These are phyloP conservation scores for Pygocentrus nattereri DNA, from an alignment of 2,797 vertebrate genomes.

Conservation along the genomic window DNA sequence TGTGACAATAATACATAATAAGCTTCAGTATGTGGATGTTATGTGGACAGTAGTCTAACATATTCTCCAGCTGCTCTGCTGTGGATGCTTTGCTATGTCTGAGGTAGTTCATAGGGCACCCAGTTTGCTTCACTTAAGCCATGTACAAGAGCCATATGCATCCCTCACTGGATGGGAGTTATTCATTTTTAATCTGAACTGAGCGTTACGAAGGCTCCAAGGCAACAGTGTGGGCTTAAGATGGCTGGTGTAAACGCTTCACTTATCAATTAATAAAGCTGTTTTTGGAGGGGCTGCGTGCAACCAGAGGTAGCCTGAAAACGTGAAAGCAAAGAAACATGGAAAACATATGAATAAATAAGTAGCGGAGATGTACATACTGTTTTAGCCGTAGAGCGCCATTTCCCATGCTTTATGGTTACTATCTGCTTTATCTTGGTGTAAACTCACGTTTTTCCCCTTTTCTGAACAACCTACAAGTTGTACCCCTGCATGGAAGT, in stretches of 20 bases:
- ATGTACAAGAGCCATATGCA: slow-evolving; percentile 26
- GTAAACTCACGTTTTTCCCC: background rate
- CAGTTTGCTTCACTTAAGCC: slow-evolving; percentile 12
- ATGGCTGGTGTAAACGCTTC: slow-evolving; percentile 39
- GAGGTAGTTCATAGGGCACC: background rate
- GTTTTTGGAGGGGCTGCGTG: slow-evolving; percentile 23
- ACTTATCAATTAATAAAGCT: slow-evolving; percentile 70
- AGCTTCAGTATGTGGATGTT: too few relatives aligned
- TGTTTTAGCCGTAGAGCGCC: background rate
- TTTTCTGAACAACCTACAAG: background rate
- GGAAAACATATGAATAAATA: slow-evolving; percentile 72
- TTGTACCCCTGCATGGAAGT: background rate
- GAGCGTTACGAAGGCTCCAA: slow-evolving; percentile 55
- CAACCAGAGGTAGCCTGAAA: slow-evolving; percentile 51
- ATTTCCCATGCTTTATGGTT: slow-evolving; percentile 8
- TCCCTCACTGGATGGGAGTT: slow-evolving; percentile 31
- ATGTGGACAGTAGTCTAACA: too few relatives aligned
- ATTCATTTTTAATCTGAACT: slow-evolving; percentile 71
- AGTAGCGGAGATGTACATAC: slow-evolving; percentile 31
- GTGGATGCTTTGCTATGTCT: background rate
- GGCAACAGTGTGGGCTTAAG: slow-evolving; percentile 47
- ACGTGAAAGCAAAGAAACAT: slow-evolving; percentile 56
- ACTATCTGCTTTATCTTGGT: background rate
- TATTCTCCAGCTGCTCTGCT: background rate
- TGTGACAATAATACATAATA: too few relatives aligned